phyloP scores from a whole-genome alignment of 2,113 vertebrate genomes.

The Labeo rohita region DNA sequence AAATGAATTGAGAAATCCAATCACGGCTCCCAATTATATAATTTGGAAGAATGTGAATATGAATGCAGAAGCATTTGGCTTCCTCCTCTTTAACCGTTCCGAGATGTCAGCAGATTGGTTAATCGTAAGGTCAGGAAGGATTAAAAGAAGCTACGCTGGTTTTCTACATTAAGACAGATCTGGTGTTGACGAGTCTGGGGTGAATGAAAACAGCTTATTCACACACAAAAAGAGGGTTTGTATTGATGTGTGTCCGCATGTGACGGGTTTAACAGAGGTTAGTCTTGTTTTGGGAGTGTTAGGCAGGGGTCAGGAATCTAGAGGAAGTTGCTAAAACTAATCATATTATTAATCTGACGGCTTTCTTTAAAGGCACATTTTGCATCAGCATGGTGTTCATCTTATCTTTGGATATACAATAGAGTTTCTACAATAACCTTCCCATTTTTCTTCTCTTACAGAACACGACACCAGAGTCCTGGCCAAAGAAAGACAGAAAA shows the following conservation, averaged over 20 bases:
- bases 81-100: not conserved
- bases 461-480: conserved; percentile 90
- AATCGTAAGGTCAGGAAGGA: conserved; percentile 62
- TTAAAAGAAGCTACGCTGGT: conserved; percentile 61
- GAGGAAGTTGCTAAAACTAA: not conserved
- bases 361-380: not conserved
- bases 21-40: conserved; percentile 82
- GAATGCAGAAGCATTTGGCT: conserved; percentile 66
- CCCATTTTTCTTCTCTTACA: conserved; percentile 68
- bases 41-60: conserved; percentile 83
- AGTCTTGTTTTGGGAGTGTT: not conserved
- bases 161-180: conserved; percentile 63
- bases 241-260: conserved; percentile 15
- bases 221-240: conserved; percentile 36
- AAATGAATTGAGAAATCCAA: conserved; percentile 80
- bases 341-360: not conserved
- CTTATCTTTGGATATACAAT: not conserved
- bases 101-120: conserved; percentile 66
- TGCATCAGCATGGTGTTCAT: not conserved
- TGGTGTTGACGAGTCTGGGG: conserved; percentile 31
- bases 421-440: conserved; percentile 38
- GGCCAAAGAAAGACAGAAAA: conserved; percentile 97
- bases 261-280: not conserved
- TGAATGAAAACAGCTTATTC: conserved; percentile 63
- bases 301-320: not conserved